Base-by-base conservation (phyloP, 2,888 invertebrate species). In the Diplolepis rosae region DNA sequence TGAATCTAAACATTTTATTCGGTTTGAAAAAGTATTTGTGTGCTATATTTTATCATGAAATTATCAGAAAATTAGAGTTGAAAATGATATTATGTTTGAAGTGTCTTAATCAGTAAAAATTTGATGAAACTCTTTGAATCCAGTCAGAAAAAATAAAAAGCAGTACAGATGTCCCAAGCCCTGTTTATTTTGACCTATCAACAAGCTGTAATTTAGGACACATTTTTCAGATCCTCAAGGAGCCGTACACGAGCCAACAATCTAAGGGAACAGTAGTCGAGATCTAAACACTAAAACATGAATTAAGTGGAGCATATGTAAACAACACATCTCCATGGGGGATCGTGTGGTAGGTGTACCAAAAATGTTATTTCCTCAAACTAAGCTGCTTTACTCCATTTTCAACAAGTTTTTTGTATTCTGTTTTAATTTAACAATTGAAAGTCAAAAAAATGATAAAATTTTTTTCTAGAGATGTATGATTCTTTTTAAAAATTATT, bases 201-300 rank as follows among this genome's bases (percentile, higher is more conserved):
- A 7, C 35, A 24, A 24, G 39, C 18, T 35, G 35, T 61, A 61
- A 61, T 61, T 61, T 61, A 22, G 61, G 39, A 61, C 61, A 39
- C 61, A 61, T 61, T 61, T 61, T 61, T 61, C 61, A 61, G 24
- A 22, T 61, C 24, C 39, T 61, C 61, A 61, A 61, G 61, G 61
- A 35, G 39, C 24, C 61, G 13, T 75, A 75, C 76, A n/a, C 76
- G 67, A 73, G 77, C 69, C 79, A 80, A 77, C 79, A 79, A 76
- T 75, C 77, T 79, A 74, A 77, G 75, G 73, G 22, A 39, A 61
- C 61, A 61, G 78, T 77, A 52, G 79, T 72, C 74, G 66, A 80
- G 72, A 83, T 79, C 80, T 77, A 82, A 83, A 83, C 79, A 83
- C 76, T 79, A 81, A 82, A 83, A 83, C 80, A 81, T 67, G 76